A percentile compares a stretch with the other conserved stretches of the same genome.
Conservation (phyloP, 2,888 invertebrate species). For the Apeira syringaria region DNA sequence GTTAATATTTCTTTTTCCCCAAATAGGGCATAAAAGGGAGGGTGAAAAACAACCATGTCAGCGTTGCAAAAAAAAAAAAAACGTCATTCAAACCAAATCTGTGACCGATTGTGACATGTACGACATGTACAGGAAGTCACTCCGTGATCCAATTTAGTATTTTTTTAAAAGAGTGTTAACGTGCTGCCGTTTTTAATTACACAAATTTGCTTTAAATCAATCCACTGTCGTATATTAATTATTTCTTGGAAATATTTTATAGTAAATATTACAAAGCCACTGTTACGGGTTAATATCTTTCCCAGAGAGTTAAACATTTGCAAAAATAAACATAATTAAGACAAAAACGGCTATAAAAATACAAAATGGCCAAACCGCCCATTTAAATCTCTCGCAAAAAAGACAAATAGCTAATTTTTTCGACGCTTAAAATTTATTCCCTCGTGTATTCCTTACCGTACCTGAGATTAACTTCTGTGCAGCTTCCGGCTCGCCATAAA, state of each 20-base stretch:
- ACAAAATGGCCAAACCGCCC: constrained; percentile 6
- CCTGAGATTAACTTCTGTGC: constrained; percentile 47
- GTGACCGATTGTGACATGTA: constrained; percentile 19
- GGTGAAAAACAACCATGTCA: constrained; percentile 6
- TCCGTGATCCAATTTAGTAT: too few species aligned
- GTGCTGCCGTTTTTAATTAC: too few species aligned
- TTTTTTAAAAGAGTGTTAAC: too few species aligned
- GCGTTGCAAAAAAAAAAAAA: constrained; percentile 3
- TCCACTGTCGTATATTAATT: too few species aligned
- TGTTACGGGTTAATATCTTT: too few species aligned
- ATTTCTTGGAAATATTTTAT: too few species aligned
- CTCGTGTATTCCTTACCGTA: constrained; percentile 46
- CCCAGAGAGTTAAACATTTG: too few species aligned
- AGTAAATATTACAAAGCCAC: too few species aligned
- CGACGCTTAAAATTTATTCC: constrained; percentile 46
- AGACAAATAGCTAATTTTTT: constrained; percentile 43
- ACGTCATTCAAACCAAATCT: constrained; percentile 8
- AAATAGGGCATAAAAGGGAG: constrained; percentile 8
- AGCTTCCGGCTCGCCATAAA: constrained; percentile 42
- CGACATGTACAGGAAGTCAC: constrained; percentile 3
- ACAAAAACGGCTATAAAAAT: background rate
- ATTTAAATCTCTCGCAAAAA: constrained; percentile 35
- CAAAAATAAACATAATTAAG: background rate
- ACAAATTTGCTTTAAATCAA: too few species aligned
- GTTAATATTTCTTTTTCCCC: background rate